Conservation (phyloP, 1,140 invertebrate species). For the Drosophila repletoides region DNA sequence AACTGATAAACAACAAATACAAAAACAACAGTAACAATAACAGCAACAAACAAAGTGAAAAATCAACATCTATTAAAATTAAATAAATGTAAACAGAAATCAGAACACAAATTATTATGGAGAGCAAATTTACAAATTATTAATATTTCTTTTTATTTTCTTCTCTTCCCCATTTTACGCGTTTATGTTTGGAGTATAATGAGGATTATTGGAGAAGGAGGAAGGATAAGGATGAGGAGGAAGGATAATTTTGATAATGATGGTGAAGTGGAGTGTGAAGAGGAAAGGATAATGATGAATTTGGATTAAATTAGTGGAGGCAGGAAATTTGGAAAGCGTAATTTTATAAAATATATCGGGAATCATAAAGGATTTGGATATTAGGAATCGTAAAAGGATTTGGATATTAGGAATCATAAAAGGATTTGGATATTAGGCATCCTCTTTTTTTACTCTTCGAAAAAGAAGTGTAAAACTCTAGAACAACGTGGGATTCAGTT, state of each 20-base stretch:
- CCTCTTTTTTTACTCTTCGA: conserved; percentile 40
- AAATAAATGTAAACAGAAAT: conserved; percentile 60
- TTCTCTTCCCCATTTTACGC: conserved; percentile 75
- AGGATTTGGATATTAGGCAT: conserved; percentile 54
- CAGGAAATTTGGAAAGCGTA: conserved; percentile 50
- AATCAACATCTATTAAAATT: conserved; percentile 57
- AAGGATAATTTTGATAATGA: conserved; percentile 67
- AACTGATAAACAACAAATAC: conserved; percentile 22
- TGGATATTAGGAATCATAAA: conserved; percentile 39
- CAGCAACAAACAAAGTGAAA: neutral
- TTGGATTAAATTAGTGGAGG: conserved; percentile 62
- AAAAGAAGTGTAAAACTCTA: conserved; percentile 31
- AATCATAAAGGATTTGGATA: conserved; percentile 53
- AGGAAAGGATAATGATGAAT: conserved; percentile 56
- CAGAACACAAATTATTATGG: conserved; percentile 53
- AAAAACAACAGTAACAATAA: conserved; percentile 20
- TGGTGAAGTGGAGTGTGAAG: conserved; percentile 55
- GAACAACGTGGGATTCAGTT: conserved; percentile 68
- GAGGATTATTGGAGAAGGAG: conserved; percentile 64
- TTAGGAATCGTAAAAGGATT: conserved; percentile 43
- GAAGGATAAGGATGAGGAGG: conserved; percentile 49
- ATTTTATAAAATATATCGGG: conserved; percentile 45
- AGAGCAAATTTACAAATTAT: conserved; percentile 54
- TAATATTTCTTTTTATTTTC: conserved; percentile 79
- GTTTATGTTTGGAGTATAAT: conserved; percentile 74